Evolutionary conservation across 1,140 invertebrate genomes (phyloP), one percentile per base, ranked within the genome.

Genomic region (Ceratoteleas bidentatus): DNA sequence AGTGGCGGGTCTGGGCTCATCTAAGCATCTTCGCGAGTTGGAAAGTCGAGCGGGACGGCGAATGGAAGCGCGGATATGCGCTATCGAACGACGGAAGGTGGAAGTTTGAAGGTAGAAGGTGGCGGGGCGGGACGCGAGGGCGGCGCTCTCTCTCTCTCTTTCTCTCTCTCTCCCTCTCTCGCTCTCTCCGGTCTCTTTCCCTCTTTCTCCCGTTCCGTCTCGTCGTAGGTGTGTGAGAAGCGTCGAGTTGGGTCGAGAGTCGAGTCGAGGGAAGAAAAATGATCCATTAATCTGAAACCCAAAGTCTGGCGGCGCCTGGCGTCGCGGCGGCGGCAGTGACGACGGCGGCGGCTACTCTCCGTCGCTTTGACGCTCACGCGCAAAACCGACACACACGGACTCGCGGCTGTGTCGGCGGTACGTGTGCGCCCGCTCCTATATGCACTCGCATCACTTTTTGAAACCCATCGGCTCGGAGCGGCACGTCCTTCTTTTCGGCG

Each of bases 271-370:
- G 88, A 90, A 90, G 90, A 91, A 91, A 91, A 91, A 90, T 91
- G 90, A 90, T 91, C 90, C 90, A 91, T 91, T 91, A 91, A 90
- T 90, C 89, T 91, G 89, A 90, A 90, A 90, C 89, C 90, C 89
- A 90, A 90, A 90, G 89, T 90, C 89, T 91, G 90, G 88, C 89
- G 89, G 90, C 90, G 89, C 90, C 89, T 87, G 89, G 89, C 89
- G 89, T 90, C 89, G 87, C 85, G 89, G 87, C 87, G 90, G 87
- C 88, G 89, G 84, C 87, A 70, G 81, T 70, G 81, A 85, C 85
- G 85, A 84, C 76, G 82, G 85, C 85, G 86, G 85, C 85, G 76
- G 79, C 76, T 62, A 83, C 73, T 82, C 78, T 77, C 66, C 74
- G 79, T 60, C 70, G 79, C 81, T 86, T 86, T 87, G 86, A 88